Evolutionary conservation across 2,797 vertebrate genomes (phyloP), one percentile per base, ranked within the genome.

Genomic region (Lacerta viridis): DNA sequence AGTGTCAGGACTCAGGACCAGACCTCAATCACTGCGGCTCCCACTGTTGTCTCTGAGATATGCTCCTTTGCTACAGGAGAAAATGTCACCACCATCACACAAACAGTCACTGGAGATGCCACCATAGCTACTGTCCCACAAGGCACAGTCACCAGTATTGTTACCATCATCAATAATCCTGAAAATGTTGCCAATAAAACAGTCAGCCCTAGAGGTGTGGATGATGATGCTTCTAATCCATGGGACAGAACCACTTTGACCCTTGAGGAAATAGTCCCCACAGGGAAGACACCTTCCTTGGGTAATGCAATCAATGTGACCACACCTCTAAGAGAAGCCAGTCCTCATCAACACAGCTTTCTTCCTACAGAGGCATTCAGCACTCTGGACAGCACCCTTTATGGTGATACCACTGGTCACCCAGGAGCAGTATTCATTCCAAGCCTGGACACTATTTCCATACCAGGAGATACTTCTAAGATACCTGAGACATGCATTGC

Each of bases 351-450:
- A 72, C 43, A 50, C 66, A 72, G 36, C 66, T 20, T 7, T 5
- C n/a, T 18, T 59, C 5, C 68, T 80, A 55, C 13, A 55, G 85
- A 80, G 64, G 23, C 43, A 80, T 71, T 86, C 41, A 86, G 43
- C 43, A 86, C 64, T 59, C 25, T 61, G 50, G 8, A 33, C 50
- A 71, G 46, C 36, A n/a, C 33, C 18, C 17, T 69, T n/a, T 68
- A 43, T 80, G 50, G 18, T 9, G 25, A 59, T 50, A 43, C 36
- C 10, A 36, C 68, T n/a, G 50, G 66, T 18, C 36, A 39, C 25
- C 10, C 36, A 68, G 36, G 7, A 10, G 64, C 43, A 66, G 15
- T 39, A 55, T 7, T 61, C n/a, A 59, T 20, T 80, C 25, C 78
- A 61, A 61, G 15, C 7, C 68, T n/a, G 29, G 46, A 18, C 9